Evolutionary conservation across 37 sponge, comb jelly and placozoan species (phyloP), one percentile per base, ranked within the genome.

Genomic region (Spongilla lacustris): DNA sequence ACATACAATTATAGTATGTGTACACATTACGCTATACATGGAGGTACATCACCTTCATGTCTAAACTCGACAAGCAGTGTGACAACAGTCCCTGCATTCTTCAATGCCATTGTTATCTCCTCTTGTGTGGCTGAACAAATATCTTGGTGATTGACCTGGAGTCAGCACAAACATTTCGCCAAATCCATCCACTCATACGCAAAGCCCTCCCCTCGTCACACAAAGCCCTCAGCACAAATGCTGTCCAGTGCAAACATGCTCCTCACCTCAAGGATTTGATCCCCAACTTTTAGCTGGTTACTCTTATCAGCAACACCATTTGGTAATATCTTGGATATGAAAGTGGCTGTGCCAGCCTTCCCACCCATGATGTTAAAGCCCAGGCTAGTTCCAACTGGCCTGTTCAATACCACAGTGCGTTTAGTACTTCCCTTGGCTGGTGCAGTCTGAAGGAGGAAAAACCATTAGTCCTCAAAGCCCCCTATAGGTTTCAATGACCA

Each of bases 361-460:
- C 97, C 98, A 24, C 97, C 99, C 17, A 97, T 94, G 70, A 99
- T 95, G 86, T 95, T 96, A 72, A 99, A 95, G 0, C 99, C 99
- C 67, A 99, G 86, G 0, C 98, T 98, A 58, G 72, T 79, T 1
- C 86, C 92, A 2, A 82, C 87, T 14, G 77, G 68, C 10, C 91
- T 75, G 19, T 41, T 73, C 67, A 91, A 68, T 4, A 75, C 66
- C 29, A 91, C 87, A 21, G 66, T 77, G 35, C 83, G 91, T 70
- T 76, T 69, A 13, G 50, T 69, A 77, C 5, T 36, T 33, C 26
- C 28, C 66, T 28, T 31, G 34, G 22, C 80, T 80, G 80, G 67
- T 34, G 31, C 67, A 2, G 28, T 29, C 58, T 58, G 11, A 19
- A 41, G 58, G 11, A 17, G 58, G 11, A 6, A 19, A n/a, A 8